phyloP scores from a whole-genome alignment of 2,888 invertebrate genomes.

The Leptinotarsa rubiginosa region DNA sequence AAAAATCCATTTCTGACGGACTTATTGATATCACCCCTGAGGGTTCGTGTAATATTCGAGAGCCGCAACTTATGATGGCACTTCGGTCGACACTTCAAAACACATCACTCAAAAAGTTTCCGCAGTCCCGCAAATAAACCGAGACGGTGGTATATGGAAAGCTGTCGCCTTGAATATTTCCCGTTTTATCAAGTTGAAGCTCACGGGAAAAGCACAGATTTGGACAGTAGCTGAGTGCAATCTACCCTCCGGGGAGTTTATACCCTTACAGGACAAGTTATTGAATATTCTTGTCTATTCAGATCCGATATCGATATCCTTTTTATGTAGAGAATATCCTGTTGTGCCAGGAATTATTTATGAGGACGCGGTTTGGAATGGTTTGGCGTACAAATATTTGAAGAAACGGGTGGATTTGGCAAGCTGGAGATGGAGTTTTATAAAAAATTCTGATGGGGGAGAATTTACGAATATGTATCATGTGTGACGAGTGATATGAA shows the following conservation, averaged over 20 bases:
- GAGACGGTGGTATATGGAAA: slow-evolving; percentile 45
- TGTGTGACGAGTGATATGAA: neutral
- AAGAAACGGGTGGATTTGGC: slow-evolving; percentile 10
- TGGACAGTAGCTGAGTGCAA: slow-evolving; percentile 65
- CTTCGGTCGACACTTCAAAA: slow-evolving; percentile 62
- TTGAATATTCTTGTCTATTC: slow-evolving; percentile 61
- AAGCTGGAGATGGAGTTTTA: neutral
- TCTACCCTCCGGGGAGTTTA: slow-evolving; percentile 56
- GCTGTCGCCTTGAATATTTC: slow-evolving; percentile 60
- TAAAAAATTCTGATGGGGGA: neutral
- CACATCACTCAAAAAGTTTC: slow-evolving; percentile 61
- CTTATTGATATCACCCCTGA: slow-evolving; percentile 67
- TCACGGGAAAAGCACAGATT: slow-evolving; percentile 61
- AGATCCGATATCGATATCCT: slow-evolving; percentile 57
- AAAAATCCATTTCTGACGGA: slow-evolving; percentile 69
- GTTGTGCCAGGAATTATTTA: slow-evolving; percentile 56
- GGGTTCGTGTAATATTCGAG: slow-evolving; percentile 61
- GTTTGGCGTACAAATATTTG: slow-evolving; percentile 46
- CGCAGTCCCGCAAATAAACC: slow-evolving; percentile 34
- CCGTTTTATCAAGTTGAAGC: slow-evolving; percentile 61
- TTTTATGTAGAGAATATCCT: slow-evolving; percentile 56
- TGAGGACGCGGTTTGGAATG: slow-evolving; percentile 47
- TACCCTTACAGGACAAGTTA: slow-evolving; percentile 58
- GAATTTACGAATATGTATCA: neutral
- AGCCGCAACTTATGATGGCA: slow-evolving; percentile 61